Conservation (phyloP, 2,888 invertebrate genomes). For the Diarsia rubi region DNA sequence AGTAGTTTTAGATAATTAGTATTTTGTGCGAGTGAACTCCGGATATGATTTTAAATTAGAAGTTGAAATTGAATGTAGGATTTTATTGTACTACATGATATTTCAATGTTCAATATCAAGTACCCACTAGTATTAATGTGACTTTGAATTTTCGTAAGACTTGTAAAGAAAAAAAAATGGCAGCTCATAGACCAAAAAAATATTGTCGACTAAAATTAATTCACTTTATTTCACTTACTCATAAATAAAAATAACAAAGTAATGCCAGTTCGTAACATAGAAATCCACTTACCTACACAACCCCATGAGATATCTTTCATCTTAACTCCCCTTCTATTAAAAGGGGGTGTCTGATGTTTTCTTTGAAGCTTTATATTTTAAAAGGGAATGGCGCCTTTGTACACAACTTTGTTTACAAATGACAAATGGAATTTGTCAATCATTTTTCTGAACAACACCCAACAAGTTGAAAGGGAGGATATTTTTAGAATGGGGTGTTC, state of each 20-base stretch:
- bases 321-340: slow-evolving; percentile 38
- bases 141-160: background rate
- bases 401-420: slow-evolving; percentile 53
- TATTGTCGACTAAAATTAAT: background rate
- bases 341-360: slow-evolving; percentile 44
- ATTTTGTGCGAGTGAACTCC: slow-evolving; percentile 19
- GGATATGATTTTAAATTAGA: slow-evolving; percentile 3
- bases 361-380: slow-evolving; percentile 38
- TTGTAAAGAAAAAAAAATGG: background rate
- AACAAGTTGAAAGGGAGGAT: slow-evolving; percentile 14
- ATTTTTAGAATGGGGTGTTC: slow-evolving; percentile 14
- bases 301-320: slow-evolving; percentile 45
- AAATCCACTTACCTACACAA: slow-evolving; percentile 35
- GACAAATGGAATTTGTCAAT: slow-evolving; percentile 61
- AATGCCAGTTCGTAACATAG: slow-evolving; percentile 20
- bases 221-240: background rate
- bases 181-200: background rate
- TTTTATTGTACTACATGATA: background rate
- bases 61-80: background rate
- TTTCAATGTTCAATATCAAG: slow-evolving; percentile 4
- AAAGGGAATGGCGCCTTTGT: slow-evolving; percentile 34
- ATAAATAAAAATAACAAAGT: slow-evolving; percentile 28
- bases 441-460: slow-evolving; percentile 33
- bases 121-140: background rate
- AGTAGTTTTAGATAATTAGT: slow-evolving; percentile 35